Percentiles rank a stretch among this genome's conserved stretches.
Evolutionary conservation across 1,140 invertebrate genomes (phyloP).

Genomic region (Rhyzopertha dominica): DNA sequence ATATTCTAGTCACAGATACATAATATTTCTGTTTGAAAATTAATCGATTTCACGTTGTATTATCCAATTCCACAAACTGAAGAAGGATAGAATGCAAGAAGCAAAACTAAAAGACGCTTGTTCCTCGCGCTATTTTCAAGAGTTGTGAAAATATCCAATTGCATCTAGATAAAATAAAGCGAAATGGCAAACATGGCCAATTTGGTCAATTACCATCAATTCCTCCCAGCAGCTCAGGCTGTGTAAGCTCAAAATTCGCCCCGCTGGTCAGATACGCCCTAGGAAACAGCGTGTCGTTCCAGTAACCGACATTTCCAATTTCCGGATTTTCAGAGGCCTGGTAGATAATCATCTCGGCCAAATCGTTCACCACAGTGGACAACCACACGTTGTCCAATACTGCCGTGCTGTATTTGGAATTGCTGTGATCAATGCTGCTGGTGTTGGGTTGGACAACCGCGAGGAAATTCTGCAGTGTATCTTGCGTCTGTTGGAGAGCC

Average conservation of each 20-base stretch:
- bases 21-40: no score
- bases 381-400: slow-evolving; percentile 54
- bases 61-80: no score
- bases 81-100: no score
- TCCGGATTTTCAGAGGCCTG: slow-evolving; percentile 51
- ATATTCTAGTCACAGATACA: no score
- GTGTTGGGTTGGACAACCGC: background rate
- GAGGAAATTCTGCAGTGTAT: slow-evolving; percentile 40
- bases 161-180: no score
- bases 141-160: no score
- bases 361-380: slow-evolving; percentile 60
- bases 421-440: slow-evolving; percentile 8
- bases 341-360: slow-evolving; percentile 58
- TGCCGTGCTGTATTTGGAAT: slow-evolving; percentile 23
- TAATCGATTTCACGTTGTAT: no score
- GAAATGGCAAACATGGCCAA: no score
- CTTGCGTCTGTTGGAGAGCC: slow-evolving; percentile 52
- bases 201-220: slow-evolving; percentile 54
- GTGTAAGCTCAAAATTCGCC: slow-evolving; percentile 55
- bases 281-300: slow-evolving; percentile 60
- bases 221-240: slow-evolving; percentile 60
- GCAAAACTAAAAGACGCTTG: no score
- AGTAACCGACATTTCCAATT: slow-evolving; percentile 55
- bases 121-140: no score
- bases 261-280: slow-evolving; percentile 51